phyloP scores from a whole-genome alignment of 2,113 vertebrate genomes.

The Notechis scutatus region DNA sequence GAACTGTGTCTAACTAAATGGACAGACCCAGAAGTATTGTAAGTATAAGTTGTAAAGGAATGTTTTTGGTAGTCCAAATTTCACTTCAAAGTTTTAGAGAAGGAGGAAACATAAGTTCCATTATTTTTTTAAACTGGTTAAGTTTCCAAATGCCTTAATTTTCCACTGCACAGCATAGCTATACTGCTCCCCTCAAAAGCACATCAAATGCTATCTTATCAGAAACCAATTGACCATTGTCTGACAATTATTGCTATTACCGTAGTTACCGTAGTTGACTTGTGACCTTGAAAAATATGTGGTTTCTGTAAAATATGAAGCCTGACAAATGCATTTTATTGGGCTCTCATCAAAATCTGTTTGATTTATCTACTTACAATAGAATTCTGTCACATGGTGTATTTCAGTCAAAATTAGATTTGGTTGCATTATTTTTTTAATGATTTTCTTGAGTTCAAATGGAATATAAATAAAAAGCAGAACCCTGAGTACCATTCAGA shows the following conservation, averaged over 20 bases:
- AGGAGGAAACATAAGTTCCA: neutral
- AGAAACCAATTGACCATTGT: neutral
- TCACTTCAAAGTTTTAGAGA: neutral
- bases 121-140: neutral
- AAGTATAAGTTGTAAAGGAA: constrained; percentile 59
- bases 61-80: neutral
- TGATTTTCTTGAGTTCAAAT: neutral
- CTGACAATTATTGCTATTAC: neutral
- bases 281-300: neutral
- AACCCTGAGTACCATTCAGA: neutral
- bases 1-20: constrained; percentile 93
- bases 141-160: neutral
- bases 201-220: neutral
- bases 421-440: neutral
- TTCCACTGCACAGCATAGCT: neutral
- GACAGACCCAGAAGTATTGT: constrained; percentile 88
- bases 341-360: neutral
- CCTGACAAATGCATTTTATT: neutral
- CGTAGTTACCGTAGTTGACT: neutral
- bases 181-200: neutral
- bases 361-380: neutral
- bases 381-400: neutral
- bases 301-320: neutral
- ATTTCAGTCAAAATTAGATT: neutral
- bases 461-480: neutral